These are phyloP conservation scores for Pyrrhosoma nymphula DNA, from an alignment of 2,888 invertebrate species.

Conservation along the genomic window DNA sequence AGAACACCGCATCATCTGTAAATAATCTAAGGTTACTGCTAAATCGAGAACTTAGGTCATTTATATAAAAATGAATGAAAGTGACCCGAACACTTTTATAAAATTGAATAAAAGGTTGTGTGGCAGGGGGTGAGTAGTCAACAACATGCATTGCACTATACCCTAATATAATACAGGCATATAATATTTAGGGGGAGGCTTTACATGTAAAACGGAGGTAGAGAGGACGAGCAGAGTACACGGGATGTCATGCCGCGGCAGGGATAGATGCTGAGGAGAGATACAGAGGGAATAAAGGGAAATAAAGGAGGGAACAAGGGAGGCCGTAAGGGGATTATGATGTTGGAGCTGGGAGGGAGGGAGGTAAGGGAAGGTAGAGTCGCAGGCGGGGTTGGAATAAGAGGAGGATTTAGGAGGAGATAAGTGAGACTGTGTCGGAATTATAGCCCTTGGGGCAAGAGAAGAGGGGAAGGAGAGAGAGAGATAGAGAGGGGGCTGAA, in stretches of 20 bases:
- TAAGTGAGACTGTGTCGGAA: neutral
- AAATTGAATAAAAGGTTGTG: no score
- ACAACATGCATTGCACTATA: no score
- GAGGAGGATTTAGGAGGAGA: neutral
- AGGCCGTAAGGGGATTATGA: conserved; percentile 10
- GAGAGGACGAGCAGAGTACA: no score
- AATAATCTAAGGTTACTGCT: no score
- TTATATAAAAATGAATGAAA: no score
- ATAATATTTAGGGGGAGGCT: no score
- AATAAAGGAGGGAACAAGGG: neutral
- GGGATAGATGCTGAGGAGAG: neutral
- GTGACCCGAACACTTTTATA: no score
- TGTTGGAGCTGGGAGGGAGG: neutral
- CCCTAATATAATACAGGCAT: no score
- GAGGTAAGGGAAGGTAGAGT: neutral
- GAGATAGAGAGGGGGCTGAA: neutral
- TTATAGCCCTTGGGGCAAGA: neutral
- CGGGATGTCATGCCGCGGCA: neutral
- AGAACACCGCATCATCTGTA: no score
- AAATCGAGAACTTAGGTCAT: no score
- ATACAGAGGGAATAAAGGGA: neutral
- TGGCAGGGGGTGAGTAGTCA: no score
- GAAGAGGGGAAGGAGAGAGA: neutral
- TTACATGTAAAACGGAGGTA: no score
- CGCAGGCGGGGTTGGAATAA: neutral